These are phyloP conservation scores for Eupeodes latifasciatus DNA, from an alignment of 2,888 invertebrate genomes.

Conservation along the genomic window DNA sequence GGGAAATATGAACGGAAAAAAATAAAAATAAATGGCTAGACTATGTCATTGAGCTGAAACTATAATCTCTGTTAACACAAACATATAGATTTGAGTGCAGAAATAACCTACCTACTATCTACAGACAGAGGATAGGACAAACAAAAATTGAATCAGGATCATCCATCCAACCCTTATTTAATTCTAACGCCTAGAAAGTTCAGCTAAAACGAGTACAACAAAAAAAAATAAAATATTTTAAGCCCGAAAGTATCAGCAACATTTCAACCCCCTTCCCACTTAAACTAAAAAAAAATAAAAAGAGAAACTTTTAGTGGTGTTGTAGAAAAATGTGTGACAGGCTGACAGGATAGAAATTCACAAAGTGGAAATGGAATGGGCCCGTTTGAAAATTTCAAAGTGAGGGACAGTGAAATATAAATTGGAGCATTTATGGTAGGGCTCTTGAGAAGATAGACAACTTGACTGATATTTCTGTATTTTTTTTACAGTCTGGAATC, in stretches of 20 bases:
- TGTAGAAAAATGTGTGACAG: conserved; percentile 19
- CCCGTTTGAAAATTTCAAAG: conserved; percentile 44
- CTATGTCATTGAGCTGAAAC: conserved; percentile 46
- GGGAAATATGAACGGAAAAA: conserved; percentile 5
- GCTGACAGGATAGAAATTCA: conserved; percentile 55
- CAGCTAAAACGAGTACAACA: background rate
- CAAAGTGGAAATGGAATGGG: conserved; percentile 28
- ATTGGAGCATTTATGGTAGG: conserved; percentile 27
- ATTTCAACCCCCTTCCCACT: background rate
- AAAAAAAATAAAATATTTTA: conserved; percentile 7
- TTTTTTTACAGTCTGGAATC: conserved; percentile 25
- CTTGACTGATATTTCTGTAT: conserved; percentile 28
- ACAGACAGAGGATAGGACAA: background rate
- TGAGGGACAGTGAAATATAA: conserved; percentile 20
- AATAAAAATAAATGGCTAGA: conserved; percentile 45
- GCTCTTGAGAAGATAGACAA: conserved; percentile 28
- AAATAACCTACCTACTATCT: conserved; percentile 9
- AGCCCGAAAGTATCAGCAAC: conserved; percentile 6
- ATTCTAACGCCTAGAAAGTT: conserved; percentile 20
- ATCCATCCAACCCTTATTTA: background rate
- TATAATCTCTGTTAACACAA: conserved; percentile 51
- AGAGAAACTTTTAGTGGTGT: conserved; percentile 22
- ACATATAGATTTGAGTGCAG: background rate
- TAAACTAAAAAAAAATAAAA: background rate
- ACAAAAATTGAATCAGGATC: conserved; percentile 43